Conservation (phyloP, 2,888 invertebrate genomes). For the Oligia fasciuncula region DNA sequence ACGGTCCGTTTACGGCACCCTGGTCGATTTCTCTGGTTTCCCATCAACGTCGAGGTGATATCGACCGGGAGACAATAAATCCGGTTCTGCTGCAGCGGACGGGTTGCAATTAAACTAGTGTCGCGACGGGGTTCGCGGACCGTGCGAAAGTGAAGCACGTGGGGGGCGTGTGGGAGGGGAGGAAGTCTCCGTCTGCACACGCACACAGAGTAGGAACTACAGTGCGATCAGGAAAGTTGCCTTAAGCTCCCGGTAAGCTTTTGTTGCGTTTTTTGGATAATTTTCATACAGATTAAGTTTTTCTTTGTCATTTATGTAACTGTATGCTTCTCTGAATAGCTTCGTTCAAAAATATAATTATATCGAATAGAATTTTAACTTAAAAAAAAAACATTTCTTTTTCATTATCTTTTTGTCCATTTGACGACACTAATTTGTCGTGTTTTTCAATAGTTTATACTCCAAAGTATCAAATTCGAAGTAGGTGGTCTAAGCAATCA, state of each 20-base stretch:
- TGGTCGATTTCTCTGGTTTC: slow-evolving; percentile 76
- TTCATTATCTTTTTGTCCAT: neutral
- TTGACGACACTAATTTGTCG: neutral
- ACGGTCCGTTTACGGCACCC: slow-evolving; percentile 67
- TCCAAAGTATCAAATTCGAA: slow-evolving; percentile 16
- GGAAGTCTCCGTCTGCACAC: slow-evolving; percentile 64
- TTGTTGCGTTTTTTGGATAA: slow-evolving; percentile 19
- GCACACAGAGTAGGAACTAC: slow-evolving; percentile 60
- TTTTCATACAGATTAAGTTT: slow-evolving; percentile 7
- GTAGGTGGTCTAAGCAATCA: slow-evolving; percentile 35
- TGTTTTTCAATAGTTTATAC: neutral
- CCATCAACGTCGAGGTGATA: slow-evolving; percentile 82
- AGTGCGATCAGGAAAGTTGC: slow-evolving; percentile 34
- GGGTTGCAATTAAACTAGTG: slow-evolving; percentile 89
- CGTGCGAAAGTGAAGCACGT: slow-evolving; percentile 88
- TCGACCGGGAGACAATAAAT: slow-evolving; percentile 88
- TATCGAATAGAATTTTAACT: neutral
- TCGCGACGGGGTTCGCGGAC: slow-evolving; percentile 87
- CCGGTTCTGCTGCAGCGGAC: slow-evolving; percentile 86
- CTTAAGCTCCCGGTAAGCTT: slow-evolving; percentile 30
- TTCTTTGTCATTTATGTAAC: neutral
- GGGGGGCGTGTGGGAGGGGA: slow-evolving; percentile 62
- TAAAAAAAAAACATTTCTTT: neutral
- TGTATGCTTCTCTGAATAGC: neutral
- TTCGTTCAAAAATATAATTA: neutral